phyloP scores from a whole-genome alignment of 1,140 invertebrate genomes.

The Odontomachus brunneus region DNA sequence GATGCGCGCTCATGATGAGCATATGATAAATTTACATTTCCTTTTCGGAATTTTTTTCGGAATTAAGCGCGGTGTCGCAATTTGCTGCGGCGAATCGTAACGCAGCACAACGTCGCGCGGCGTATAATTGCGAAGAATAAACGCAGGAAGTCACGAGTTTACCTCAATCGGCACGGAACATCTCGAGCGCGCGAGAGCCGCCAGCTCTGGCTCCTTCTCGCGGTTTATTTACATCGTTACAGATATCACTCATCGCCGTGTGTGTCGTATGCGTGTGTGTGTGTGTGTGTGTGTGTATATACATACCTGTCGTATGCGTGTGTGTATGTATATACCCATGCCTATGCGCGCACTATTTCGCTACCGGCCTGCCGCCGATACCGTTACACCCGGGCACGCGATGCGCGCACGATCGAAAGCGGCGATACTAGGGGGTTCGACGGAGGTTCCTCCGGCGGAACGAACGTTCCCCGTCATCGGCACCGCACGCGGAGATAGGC shows the following conservation, averaged over 20 bases:
- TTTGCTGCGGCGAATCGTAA: neutral
- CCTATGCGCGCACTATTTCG: conserved; percentile 51
- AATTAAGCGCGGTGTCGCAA: conserved; percentile 4
- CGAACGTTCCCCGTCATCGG: conserved; percentile 60
- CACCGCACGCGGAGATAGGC: conserved; percentile 49
- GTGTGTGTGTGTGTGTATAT: neutral
- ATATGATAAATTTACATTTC: too few relatives aligned
- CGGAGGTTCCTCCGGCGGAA: conserved; percentile 8
- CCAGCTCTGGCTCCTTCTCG: neutral
- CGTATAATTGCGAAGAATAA: conserved; percentile 46
- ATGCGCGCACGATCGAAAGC: conserved; percentile 69
- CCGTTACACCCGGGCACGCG: conserved; percentile 69
- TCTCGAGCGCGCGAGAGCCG: conserved; percentile 4
- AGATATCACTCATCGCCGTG: conserved; percentile 49
- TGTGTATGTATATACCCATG: neutral
- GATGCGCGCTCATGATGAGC: too few relatives aligned
- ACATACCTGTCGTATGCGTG: conserved; percentile 9
- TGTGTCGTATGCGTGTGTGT: neutral
- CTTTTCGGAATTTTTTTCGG: too few relatives aligned
- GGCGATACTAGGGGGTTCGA: conserved; percentile 46
- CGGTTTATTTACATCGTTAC: neutral
- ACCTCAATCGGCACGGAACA: conserved; percentile 22
- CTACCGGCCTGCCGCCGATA: conserved; percentile 49
- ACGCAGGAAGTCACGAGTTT: conserved; percentile 40
- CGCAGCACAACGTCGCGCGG: neutral